Base-by-base conservation (phyloP, 2,113 vertebrate species). In the Chionomys nivalis region DNA sequence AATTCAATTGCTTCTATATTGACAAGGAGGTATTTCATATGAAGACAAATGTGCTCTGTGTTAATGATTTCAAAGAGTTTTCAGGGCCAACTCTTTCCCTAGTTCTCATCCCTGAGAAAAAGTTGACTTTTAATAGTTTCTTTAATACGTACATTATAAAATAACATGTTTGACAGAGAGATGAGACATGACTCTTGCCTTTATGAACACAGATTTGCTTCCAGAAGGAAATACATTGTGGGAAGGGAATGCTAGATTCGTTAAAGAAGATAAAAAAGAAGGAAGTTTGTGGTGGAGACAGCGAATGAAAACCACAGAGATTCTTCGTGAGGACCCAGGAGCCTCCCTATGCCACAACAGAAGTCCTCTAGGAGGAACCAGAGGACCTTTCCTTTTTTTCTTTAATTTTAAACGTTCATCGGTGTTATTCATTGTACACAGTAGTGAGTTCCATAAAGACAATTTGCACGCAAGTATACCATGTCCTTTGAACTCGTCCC, bases 21-120 rank as follows among this genome's bases (percentile, higher is more conserved):
- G 87, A 90, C 78, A 87, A 93, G 24, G 33, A 96, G 19, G 3
- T 68, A 85, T 76, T 90, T 91, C 70, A 2, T 14, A 42, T 44
- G 87, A 72, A 92, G 14, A 95, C 89, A 94, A 90, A 42, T n/a
- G 87, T 73, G 13, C 14, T 75, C 70, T 87, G 31, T 93, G 42
- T 21, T 81, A 47, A 63, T 72, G 12, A 47, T 87, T 93, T 93
- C 24, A 55, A 68, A 86, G 42, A 76, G 2, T 93, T 76, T 81
- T 49, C 58, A 63, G 23, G 4, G 23, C 19, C 31, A 52, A 36
- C 86, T 96, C 36, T 65, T 66, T 87, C 21, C 21, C 5, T 21
- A 61, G 26, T 76, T 24, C 42, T 82, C 1, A 87, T 12, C 5
- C 58, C 70, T 42, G 36, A 93, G 90, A 91, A 91, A 5, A 89